Conservation (phyloP, 2,888 invertebrate genomes). For the Diaphora mendica region DNA sequence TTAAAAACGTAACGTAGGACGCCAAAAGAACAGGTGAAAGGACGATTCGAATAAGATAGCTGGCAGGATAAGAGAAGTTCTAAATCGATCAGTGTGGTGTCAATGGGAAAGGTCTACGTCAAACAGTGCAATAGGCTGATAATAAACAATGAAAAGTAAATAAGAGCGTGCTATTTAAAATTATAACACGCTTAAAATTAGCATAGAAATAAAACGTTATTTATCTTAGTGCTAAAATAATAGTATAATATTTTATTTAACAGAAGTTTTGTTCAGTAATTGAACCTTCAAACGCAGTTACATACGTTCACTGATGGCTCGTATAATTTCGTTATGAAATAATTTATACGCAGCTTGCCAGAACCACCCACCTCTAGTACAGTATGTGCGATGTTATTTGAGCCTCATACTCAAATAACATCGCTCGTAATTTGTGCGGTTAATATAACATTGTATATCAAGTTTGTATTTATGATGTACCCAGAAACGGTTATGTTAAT, state of each 20-base stretch:
- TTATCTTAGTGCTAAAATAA: neutral
- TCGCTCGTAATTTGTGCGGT: conserved; percentile 4
- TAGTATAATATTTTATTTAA: neutral
- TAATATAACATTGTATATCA: neutral
- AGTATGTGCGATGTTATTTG: conserved; percentile 22
- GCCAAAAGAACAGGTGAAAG: too few relatives aligned
- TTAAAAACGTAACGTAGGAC: too few relatives aligned
- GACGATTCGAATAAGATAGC: too few relatives aligned
- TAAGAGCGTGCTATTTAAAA: neutral
- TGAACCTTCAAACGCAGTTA: neutral
- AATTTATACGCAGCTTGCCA: conserved; percentile 36
- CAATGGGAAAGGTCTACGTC: too few relatives aligned
- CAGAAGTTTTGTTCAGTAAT: neutral
- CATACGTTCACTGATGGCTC: conserved; percentile 29
- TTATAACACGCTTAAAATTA: too few relatives aligned
- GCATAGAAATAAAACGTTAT: too few relatives aligned
- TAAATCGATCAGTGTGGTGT: too few relatives aligned
- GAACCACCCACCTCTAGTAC: neutral
- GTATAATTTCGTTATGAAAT: conserved; percentile 43
- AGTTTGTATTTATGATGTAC: neutral
- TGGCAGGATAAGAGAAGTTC: too few relatives aligned
- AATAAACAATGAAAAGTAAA: neutral
- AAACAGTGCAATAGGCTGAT: too few relatives aligned
- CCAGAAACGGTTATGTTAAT: neutral
- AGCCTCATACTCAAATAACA: conserved; percentile 7